Evolutionary conservation across 2,888 invertebrate genomes (phyloP).

Genomic region (Tholera decimalis): DNA sequence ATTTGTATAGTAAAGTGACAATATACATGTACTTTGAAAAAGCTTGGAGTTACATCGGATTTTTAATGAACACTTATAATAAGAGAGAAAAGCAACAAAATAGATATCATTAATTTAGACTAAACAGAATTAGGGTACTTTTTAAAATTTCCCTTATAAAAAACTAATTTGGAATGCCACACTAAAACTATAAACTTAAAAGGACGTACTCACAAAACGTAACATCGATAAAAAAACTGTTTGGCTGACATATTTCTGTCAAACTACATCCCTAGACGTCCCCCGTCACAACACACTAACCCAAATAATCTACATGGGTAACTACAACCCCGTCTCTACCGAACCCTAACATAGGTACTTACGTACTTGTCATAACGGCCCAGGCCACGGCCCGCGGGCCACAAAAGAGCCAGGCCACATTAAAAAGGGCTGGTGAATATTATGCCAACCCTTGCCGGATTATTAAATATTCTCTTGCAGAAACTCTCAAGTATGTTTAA

Average conservation of each 20-base stretch:
- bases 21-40: too few relatives aligned
- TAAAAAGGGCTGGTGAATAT: constrained; percentile 74
- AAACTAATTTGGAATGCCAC: background rate
- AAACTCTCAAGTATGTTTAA: constrained; percentile 74
- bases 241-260: constrained; percentile 27
- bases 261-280: constrained; percentile 15
- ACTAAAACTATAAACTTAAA: background rate
- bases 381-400: constrained; percentile 53
- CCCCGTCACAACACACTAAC: constrained; percentile 32
- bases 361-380: constrained; percentile 61
- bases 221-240: background rate
- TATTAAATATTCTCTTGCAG: constrained; percentile 78
- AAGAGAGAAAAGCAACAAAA: too few relatives aligned
- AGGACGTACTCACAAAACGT: background rate
- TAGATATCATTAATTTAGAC: too few relatives aligned
- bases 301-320: constrained; percentile 32
- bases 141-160: too few relatives aligned
- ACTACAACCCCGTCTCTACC: constrained; percentile 24
- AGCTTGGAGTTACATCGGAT: too few relatives aligned
- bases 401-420: constrained; percentile 66
- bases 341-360: constrained; percentile 46
- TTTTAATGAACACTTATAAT: too few relatives aligned
- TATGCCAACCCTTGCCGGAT: constrained; percentile 79
- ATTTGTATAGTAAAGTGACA: too few relatives aligned
- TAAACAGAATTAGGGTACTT: too few relatives aligned